Evolutionary conservation across 2,888 invertebrate genomes (phyloP), one percentile per base, ranked within the genome.

Genomic region (Slavum lentiscoides): DNA sequence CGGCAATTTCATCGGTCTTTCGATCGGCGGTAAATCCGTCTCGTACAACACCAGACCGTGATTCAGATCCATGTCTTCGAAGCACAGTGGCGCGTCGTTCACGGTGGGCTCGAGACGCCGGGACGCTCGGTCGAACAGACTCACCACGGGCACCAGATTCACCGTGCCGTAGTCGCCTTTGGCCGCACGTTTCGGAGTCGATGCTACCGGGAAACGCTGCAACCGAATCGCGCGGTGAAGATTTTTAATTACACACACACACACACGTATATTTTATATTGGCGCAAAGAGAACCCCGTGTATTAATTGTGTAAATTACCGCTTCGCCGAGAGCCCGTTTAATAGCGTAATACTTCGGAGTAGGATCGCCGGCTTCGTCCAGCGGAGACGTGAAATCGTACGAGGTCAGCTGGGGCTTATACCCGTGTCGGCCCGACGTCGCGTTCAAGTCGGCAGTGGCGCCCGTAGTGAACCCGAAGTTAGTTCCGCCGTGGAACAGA

Each of bases 341-440:
- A 74, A 94, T 89, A 4, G 88, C 89, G 83, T 88, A 90, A 87
- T 94, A 97, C 87, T 97, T 97, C 0, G 89, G 88, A 0, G 95
- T 96, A 1, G 93, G 92, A 87, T 96, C 96, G 1, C 97, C 97
- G 77, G 94, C 92, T 87, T 97, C 97, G n/a, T 89, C 90, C 83
- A 98, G 87, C 0, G 96, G 97, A 0, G 96, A 93, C 86, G 96
- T 94, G 85, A 96, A 97, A 86, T 97, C 97, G 85, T 96, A 96
- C 7, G 93, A 94, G 4, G 95, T 95, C 68, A 94, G 89, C 85
- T 92, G 92, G 1, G 93, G 90, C 82, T 87, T 87, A 84, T 90
- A 93, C 8, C 84, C 85, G 21, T 83, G 6, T 4, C 39, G 76
- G 0, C 64, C 64, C 0, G 87, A 88, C 4, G 87, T 87, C 6